phyloP scores from a whole-genome alignment of 2,888 invertebrate genomes.

The Orchesellides sinensis region DNA sequence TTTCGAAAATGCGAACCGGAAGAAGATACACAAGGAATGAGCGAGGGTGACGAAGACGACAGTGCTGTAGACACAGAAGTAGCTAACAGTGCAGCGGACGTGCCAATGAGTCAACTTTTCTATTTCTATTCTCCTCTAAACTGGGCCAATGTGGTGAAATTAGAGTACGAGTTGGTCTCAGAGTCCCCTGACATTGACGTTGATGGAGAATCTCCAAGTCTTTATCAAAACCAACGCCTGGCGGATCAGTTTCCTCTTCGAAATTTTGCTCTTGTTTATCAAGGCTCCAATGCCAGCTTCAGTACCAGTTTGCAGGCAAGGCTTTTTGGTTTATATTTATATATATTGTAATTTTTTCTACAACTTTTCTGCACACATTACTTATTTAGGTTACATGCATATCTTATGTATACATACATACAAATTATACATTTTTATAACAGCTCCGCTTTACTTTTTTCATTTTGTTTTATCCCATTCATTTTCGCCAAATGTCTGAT shows the following conservation, averaged over 20 bases:
- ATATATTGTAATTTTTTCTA: neutral
- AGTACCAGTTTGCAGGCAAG: constrained; percentile 70
- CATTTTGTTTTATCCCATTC: neutral
- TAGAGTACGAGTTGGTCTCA: constrained; percentile 70
- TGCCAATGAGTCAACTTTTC: constrained; percentile 73
- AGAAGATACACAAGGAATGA: constrained; percentile 13
- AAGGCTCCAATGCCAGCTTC: constrained; percentile 60
- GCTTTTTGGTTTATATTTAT: constrained; percentile 6
- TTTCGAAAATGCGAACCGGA: constrained; percentile 20
- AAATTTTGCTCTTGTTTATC: constrained; percentile 70
- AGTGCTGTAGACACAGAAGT: constrained; percentile 3
- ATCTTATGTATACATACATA: neutral
- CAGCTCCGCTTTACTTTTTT: neutral
- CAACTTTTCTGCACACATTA: neutral
- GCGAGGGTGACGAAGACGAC: constrained; percentile 27
- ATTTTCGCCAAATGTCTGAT: neutral
- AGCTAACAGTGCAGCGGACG: constrained; percentile 35
- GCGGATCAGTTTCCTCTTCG: constrained; percentile 67
- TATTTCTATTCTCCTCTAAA: constrained; percentile 73
- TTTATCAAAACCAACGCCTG: constrained; percentile 37
- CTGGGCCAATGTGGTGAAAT: constrained; percentile 72
- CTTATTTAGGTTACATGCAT: neutral
- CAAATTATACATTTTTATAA: neutral
- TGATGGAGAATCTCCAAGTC: constrained; percentile 59
- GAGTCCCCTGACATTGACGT: constrained; percentile 62